These are phyloP conservation scores for Falco berigora DNA, from an alignment of 2,797 vertebrate genomes.

Conservation along the genomic window DNA sequence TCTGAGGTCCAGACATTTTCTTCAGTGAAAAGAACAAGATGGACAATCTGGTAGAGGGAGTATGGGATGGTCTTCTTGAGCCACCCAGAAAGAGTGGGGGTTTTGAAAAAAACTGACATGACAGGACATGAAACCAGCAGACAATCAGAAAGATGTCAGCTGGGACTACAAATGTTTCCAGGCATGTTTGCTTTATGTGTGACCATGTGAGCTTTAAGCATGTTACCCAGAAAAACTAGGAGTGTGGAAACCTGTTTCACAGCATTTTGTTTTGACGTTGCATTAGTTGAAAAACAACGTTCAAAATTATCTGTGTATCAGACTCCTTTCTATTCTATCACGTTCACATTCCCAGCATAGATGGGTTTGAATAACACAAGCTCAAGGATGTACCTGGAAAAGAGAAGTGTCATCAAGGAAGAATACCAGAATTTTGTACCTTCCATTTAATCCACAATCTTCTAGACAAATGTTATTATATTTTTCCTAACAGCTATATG, in stretches of 20 bases:
- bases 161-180: background rate
- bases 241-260: background rate
- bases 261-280: background rate
- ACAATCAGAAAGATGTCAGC: background rate
- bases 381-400: background rate
- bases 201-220: background rate
- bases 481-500: background rate
- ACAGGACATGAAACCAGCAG: background rate
- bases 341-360: background rate
- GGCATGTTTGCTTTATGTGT: background rate
- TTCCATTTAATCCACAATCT: background rate
- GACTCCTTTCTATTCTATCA: background rate
- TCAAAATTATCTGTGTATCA: background rate
- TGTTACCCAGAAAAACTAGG: background rate
- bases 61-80: background rate
- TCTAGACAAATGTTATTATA: background rate
- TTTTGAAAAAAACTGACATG: background rate
- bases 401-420: background rate
- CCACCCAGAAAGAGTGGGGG: background rate
- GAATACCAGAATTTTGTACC: background rate
- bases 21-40: background rate
- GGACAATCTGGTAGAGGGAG: background rate
- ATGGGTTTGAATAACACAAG: background rate
- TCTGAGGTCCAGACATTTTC: background rate
- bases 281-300: background rate